phyloP scores from a whole-genome alignment of 2,113 vertebrate genomes.

The Pygoscelis antarcticus region DNA sequence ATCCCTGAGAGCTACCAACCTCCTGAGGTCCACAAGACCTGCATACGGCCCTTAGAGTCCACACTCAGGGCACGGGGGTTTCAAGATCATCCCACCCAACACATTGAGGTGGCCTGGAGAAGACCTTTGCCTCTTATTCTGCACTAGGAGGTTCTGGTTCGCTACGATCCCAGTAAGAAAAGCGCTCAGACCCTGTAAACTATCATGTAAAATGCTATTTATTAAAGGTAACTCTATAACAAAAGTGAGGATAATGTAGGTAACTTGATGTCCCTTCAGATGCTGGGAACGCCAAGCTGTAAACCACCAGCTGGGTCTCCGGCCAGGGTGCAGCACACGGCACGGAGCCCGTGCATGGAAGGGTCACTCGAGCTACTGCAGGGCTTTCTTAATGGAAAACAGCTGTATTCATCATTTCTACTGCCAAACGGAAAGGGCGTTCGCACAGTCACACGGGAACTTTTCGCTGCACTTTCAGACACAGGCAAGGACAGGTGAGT shows the following conservation, averaged over 20 bases:
- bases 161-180: not conserved
- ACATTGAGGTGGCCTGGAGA: not conserved
- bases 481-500: too few species aligned
- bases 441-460: too few species aligned
- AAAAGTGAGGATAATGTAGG: not conserved
- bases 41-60: not conserved
- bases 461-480: too few species aligned
- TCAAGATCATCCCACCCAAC: not conserved
- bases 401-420: too few species aligned
- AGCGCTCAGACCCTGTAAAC: not conserved
- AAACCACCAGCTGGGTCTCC: too few species aligned
- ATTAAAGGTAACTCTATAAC: not conserved
- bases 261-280: not conserved
- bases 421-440: too few species aligned
- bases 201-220: not conserved
- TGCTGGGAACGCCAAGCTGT: not conserved
- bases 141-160: not conserved
- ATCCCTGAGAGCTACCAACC: not conserved
- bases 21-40: not conserved
- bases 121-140: not conserved
- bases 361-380: too few species aligned
- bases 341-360: too few species aligned
- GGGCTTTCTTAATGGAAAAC: too few species aligned
- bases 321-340: too few species aligned
- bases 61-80: not conserved